Base-by-base conservation (phyloP, 1,140 invertebrate species). In the Zelostemma sp. region DNA sequence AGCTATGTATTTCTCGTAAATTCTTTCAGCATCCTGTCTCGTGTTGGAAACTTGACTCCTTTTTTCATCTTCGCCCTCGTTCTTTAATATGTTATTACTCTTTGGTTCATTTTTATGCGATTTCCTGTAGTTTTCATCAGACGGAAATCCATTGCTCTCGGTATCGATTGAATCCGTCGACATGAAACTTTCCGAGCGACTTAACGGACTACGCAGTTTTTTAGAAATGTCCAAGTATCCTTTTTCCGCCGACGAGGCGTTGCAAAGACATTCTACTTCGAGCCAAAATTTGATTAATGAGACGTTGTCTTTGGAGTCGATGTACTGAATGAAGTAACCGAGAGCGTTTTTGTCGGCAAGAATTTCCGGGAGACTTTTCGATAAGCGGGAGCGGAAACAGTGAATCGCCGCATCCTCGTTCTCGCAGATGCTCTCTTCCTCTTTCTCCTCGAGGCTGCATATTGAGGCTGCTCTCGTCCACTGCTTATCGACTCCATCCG, bases 311-410 rank as follows among this genome's bases (percentile, higher is more conserved):
- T 84, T 83, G 0, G 87, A 84, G 21, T 93, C 91, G 86, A 93
- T 87, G 78, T 88, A 93, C 64, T 93, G 90, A 21, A 93, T 89
- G 73, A 93, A 92, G 73, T 91, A 92, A 5, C 88, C 87, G 5
- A 93, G 77, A n/a, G 90, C 91, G 76, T 88, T 86, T 71, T 91
- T 89, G 72, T 93, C 92, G 14, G 84, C 78, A 0, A 94, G 79
- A 54, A 93, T 88, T 58, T 93, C 89, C 11, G 80, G 70, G 12
- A 93, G 78, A 2, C 88, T 88, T 80, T 91, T 91, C 0, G 88
- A 90, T 5, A 92, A 78, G 12, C 85, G 83, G 5, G 90, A 91
- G 25, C 71, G 61, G 16, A 80, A 79, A 6, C 60, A 71, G 28
- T 69, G 76, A 1, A 75, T 58, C 43, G 79, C 74, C 21, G 25